phyloP scores from a whole-genome alignment of 2,113 vertebrate species.

The Urocitellus parryii region DNA sequence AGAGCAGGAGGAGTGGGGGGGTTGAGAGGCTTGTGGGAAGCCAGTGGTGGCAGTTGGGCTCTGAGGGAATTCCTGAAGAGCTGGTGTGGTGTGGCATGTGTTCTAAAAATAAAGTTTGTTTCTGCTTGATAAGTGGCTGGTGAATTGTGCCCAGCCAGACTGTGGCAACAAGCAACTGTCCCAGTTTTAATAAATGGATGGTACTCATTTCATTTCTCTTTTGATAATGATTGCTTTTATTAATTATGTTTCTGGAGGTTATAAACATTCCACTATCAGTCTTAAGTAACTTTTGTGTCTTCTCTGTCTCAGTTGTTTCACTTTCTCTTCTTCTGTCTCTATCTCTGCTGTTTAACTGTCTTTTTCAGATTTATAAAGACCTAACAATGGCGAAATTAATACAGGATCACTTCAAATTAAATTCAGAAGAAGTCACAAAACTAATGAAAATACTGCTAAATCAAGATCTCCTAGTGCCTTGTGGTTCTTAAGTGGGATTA shows the following conservation, averaged over 20 bases:
- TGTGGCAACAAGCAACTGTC: not conserved
- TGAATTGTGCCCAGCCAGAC: no score
- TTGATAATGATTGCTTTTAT: not conserved
- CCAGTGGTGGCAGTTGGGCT: no score
- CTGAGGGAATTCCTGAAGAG: no score
- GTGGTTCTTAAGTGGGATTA: not conserved
- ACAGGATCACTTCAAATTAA: not conserved
- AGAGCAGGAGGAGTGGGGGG: no score
- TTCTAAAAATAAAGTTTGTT: no score
- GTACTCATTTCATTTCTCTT: not conserved
- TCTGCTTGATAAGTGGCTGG: no score
- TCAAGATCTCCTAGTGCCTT: not conserved
- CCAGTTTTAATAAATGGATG: not conserved
- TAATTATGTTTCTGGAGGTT: not conserved
- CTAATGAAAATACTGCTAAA: not conserved
- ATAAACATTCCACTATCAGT: not conserved
- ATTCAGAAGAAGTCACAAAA: not conserved
- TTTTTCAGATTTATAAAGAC: not conserved
- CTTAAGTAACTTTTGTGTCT: not conserved
- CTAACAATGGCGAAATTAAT: not conserved
- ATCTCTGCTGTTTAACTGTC: not conserved
- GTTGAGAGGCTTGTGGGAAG: no score
- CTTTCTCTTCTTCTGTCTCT: accelerated
- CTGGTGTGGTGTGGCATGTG: no score
- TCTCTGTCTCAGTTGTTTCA: not conserved